A percentile compares a stretch with the other conserved stretches of the same genome.
Evolutionary conservation across 2,797 vertebrate genomes (phyloP).

Genomic region (Scomberomorus guttatus): DNA sequence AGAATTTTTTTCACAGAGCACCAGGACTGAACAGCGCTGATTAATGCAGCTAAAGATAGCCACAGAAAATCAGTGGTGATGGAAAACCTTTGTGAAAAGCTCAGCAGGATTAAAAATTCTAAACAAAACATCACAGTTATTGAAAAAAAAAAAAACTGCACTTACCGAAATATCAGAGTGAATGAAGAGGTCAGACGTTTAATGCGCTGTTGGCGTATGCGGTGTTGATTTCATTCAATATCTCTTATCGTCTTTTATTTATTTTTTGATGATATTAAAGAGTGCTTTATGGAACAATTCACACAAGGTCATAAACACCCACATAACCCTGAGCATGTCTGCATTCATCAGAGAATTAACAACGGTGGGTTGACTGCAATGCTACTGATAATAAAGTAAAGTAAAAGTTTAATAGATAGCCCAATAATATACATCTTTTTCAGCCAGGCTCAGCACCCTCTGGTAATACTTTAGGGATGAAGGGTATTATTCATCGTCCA

Average conservation of each 20-base stretch:
- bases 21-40: constrained; percentile 28
- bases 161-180: neutral
- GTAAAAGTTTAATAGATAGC: too few species aligned
- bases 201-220: neutral
- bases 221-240: neutral
- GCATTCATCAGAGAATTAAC: neutral
- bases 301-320: neutral
- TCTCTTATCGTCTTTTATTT: neutral
- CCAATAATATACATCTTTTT: too few species aligned
- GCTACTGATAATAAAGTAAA: neutral
- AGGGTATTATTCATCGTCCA: too few species aligned
- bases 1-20: constrained; percentile 23
- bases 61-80: constrained; percentile 22
- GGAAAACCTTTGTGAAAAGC: constrained; percentile 16
- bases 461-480: too few species aligned
- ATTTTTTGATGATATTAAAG: neutral
- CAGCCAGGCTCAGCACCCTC: too few species aligned
- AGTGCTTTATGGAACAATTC: neutral
- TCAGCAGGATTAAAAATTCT: neutral
- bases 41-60: constrained; percentile 37
- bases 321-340: neutral
- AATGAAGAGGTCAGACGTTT: neutral
- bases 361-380: constrained; percentile 5
- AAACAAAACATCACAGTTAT: neutral
- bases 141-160: neutral